These are phyloP conservation scores for Chesias legatella DNA, from an alignment of 2,888 invertebrate species.

Conservation along the genomic window DNA sequence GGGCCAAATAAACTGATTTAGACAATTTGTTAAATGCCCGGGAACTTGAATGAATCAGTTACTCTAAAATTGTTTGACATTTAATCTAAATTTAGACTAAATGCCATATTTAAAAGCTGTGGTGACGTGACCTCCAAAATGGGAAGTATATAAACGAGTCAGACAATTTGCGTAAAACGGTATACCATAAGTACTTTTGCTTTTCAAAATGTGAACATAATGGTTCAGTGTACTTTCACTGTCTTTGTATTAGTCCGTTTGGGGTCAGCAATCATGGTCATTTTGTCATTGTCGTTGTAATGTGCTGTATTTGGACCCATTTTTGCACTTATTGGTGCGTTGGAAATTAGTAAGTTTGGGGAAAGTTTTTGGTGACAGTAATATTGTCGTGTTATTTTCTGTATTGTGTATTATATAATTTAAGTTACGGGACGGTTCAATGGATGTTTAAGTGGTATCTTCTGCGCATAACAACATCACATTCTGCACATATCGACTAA, in stretches of 20 bases:
- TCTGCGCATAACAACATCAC: too few relatives aligned
- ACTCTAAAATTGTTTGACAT: too few relatives aligned
- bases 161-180: constrained; percentile 20
- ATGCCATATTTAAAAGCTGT: background rate
- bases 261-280: constrained; percentile 29
- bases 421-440: too few relatives aligned
- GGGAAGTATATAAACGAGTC: constrained; percentile 3
- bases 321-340: background rate
- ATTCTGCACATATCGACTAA: too few relatives aligned
- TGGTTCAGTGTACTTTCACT: constrained; percentile 27
- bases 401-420: too few relatives aligned
- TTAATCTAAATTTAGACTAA: background rate
- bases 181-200: constrained; percentile 15
- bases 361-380: too few relatives aligned
- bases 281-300: constrained; percentile 28
- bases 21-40: too few relatives aligned
- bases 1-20: too few relatives aligned
- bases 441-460: too few relatives aligned
- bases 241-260: constrained; percentile 21
- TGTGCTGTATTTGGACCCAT: constrained; percentile 12
- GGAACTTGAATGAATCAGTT: too few relatives aligned
- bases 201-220: constrained; percentile 12
- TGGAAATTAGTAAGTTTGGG: too few relatives aligned
- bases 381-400: too few relatives aligned
- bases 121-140: constrained; percentile 14